Evolutionary conservation across 2,113 vertebrate species (phyloP), one percentile per base, ranked within the genome.

Genomic region (Ciconia maguari): DNA sequence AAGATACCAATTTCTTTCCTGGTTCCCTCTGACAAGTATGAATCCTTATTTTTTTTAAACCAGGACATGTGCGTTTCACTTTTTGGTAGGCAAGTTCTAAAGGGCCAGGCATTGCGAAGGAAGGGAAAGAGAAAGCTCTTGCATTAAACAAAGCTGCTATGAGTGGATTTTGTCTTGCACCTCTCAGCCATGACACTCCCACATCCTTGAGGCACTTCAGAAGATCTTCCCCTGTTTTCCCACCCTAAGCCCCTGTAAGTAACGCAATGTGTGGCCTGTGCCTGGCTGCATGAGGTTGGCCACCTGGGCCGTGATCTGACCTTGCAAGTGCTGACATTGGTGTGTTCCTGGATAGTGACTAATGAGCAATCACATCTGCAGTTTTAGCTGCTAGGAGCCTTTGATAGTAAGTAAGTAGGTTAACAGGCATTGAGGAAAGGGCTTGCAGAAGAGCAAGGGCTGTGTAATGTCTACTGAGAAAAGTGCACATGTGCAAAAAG

Each of bases 11-110:
- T 89, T 97, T 96, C 66, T 71, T 96, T 81, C 68, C 38, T 68
- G 4, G 52, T 80, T 94, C 46, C 17, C 26, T 68, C 26, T 68
- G 24, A 74, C 46, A 55, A 85, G 6, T 10, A 30, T 24, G 34
- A 49, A 10, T 66, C 71, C 65, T 83, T 29, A 41, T 74, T 90
- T 87, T 83, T 96, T 97, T 94, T 19, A 69, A 96, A 97, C 38
- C 65, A 92, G 68, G 87, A 72, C 36, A 32, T 3, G 44, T n/a
- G 49, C 49, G 27, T 77, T 82, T 76, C 41, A 44, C 61, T 66
- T 68, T 78, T 42, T 27, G 54, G 55, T 51, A 87, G 77, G 65
- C 29, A 77, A 57, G 13, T 25, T 91, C 51, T 62, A 62, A 91
- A 86, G 61, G 24, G 13, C 71, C 7, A 60, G 20, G 22, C 18